These are phyloP conservation scores for Gadus chalcogrammus DNA, from an alignment of 2,113 vertebrate genomes.

Conservation along the genomic window DNA sequence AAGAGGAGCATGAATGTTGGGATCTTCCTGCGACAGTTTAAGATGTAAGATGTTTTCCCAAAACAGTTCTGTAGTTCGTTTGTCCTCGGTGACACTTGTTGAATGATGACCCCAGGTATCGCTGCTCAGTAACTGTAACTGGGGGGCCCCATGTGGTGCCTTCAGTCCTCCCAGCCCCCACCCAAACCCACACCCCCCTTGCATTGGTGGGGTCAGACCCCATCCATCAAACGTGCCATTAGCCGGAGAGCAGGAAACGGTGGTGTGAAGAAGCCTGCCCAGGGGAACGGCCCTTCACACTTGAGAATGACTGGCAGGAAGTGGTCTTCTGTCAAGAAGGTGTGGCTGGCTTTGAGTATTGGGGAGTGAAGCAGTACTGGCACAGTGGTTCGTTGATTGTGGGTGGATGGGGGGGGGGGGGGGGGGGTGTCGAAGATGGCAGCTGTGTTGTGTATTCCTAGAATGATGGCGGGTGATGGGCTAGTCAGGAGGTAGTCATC, in stretches of 20 bases:
- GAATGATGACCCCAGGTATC: neutral
- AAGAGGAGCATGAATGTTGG: constrained; percentile 82
- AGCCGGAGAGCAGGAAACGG: constrained; percentile 35
- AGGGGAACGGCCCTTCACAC: constrained; percentile 28
- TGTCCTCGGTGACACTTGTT: neutral
- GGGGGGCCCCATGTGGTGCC: neutral
- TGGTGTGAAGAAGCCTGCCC: constrained; percentile 37
- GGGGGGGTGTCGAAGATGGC: constrained; percentile 31
- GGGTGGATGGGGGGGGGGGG: constrained; percentile 20
- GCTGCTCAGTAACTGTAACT: neutral
- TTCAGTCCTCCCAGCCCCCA: neutral
- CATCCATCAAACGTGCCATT: constrained; percentile 7
- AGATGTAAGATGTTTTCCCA: constrained; percentile 69
- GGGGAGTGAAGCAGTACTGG: constrained; percentile 7
- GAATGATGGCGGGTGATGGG: constrained; percentile 34
- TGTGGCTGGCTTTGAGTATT: constrained; percentile 3
- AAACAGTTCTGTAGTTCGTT: neutral
- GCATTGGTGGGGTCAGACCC: constrained; percentile 4
- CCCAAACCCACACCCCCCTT: too few relatives aligned
- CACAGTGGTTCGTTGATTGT: constrained; percentile 18
- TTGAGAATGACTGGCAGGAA: constrained; percentile 27
- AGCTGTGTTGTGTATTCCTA: constrained; percentile 34
- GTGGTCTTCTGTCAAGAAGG: constrained; percentile 36
- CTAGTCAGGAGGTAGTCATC: constrained; percentile 24
- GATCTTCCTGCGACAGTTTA: constrained; percentile 82